A percentile compares a stretch with the other conserved stretches of the same genome.
Conservation (phyloP, 2,888 invertebrate species). For the Hetaerina titia region DNA sequence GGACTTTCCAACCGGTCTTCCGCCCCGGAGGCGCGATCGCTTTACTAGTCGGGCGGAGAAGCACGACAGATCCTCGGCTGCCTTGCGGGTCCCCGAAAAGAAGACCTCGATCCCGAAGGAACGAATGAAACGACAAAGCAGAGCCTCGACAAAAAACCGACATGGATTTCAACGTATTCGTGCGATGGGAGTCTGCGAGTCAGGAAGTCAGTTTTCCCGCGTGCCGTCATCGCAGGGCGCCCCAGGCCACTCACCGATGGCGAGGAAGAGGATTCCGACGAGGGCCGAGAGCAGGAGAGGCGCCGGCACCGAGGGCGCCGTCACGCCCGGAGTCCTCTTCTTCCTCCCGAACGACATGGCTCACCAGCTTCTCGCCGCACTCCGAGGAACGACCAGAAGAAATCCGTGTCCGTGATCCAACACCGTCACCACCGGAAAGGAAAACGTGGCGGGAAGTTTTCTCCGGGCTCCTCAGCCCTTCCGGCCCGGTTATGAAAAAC, state of each 20-base stretch:
- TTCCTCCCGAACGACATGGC: background rate
- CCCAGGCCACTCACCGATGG: constrained; percentile 54
- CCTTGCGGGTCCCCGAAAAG: no score
- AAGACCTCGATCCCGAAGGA: no score
- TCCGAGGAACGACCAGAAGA: background rate
- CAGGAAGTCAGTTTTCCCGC: no score
- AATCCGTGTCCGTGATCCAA: background rate
- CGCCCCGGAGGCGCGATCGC: no score
- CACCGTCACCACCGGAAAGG: background rate
- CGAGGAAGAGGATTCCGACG: constrained; percentile 46
- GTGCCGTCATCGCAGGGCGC: background rate
- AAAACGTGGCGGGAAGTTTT: background rate
- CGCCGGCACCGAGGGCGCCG: background rate
- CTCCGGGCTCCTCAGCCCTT: background rate
- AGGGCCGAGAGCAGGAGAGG: constrained; percentile 51
- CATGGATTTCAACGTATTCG: background rate
- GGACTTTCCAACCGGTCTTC: no score
- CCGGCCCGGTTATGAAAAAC: background rate
- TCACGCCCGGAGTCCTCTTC: background rate
- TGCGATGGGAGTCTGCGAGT: background rate
- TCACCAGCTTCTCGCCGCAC: no score
- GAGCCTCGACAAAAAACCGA: background rate
- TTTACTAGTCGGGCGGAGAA: no score
- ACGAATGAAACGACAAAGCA: background rate
- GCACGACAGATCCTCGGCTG: no score